These are phyloP conservation scores for Andrena marginata DNA, from an alignment of 2,888 invertebrate species.

Conservation along the genomic window DNA sequence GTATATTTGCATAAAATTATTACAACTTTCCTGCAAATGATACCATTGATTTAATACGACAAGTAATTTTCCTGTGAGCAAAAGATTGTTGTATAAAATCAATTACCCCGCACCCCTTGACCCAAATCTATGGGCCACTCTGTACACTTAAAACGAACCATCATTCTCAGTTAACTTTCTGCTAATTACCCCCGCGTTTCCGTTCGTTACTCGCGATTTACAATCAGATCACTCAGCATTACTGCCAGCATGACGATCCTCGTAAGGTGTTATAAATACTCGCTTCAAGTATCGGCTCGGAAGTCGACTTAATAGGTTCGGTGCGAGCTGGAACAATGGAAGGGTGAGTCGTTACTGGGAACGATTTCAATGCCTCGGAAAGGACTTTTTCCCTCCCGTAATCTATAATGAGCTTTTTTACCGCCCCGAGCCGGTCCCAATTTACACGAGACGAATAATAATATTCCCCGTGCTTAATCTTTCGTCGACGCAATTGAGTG, in stretches of 20 bases:
- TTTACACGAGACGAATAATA: slow-evolving; percentile 32
- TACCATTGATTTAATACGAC: too few species aligned
- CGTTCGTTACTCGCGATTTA: slow-evolving; percentile 38
- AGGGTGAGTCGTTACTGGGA: slow-evolving; percentile 12
- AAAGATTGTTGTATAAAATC: not conserved
- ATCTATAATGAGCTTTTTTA: slow-evolving; percentile 31
- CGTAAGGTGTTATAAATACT: slow-evolving; percentile 52
- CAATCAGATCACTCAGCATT: slow-evolving; percentile 48
- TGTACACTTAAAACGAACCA: not conserved
- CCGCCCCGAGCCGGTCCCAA: not conserved
- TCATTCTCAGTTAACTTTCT: not conserved
- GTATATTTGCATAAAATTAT: too few species aligned
- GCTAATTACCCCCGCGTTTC: slow-evolving; percentile 27
- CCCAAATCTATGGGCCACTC: not conserved
- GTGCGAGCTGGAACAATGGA: slow-evolving; percentile 23
- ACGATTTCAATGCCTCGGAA: slow-evolving; percentile 15
- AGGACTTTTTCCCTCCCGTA: not conserved
- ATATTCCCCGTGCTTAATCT: slow-evolving; percentile 29
- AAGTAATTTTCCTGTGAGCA: too few species aligned
- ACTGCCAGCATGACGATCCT: slow-evolving; percentile 20
- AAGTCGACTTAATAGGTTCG: slow-evolving; percentile 22
- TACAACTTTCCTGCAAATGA: too few species aligned
- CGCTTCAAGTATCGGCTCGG: slow-evolving; percentile 25
- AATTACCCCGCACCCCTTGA: not conserved
- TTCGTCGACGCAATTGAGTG: slow-evolving; percentile 20